phyloP scores from a whole-genome alignment of 2,113 vertebrate genomes.

The Heterocephalus glaber region DNA sequence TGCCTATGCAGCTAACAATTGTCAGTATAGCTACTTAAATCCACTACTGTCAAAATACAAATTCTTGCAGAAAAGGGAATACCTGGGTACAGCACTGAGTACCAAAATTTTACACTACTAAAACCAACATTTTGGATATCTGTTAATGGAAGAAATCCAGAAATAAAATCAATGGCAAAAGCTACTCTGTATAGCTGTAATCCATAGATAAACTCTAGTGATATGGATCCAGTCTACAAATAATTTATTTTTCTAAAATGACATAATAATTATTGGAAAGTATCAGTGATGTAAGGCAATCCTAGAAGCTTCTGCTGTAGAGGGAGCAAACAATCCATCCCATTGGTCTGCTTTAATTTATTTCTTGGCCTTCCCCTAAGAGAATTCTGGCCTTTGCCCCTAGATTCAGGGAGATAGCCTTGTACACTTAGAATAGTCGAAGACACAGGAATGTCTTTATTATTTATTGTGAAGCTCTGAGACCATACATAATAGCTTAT shows the following conservation, averaged over 20 bases:
- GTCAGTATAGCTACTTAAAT: not conserved
- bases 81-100: fast-evolving
- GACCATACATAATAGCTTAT: too few relatives aligned
- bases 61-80: not conserved
- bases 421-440: not conserved
- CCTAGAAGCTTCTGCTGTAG: not conserved
- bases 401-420: not conserved
- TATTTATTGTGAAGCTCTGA: not conserved
- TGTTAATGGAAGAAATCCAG: not conserved
- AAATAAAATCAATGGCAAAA: not conserved
- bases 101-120: not conserved
- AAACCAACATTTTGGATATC: not conserved
- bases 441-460: not conserved
- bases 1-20: not conserved
- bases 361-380: not conserved
- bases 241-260: not conserved
- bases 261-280: not conserved
- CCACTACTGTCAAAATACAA: not conserved
- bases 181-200: not conserved
- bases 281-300: not conserved
- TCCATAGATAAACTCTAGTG: not conserved
- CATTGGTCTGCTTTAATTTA: not conserved
- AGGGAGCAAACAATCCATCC: not conserved
- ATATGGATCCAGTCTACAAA: not conserved
- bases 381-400: not conserved